Conservation (phyloP, 2,797 vertebrate species). For the Sebastiscus albofasciatus region DNA sequence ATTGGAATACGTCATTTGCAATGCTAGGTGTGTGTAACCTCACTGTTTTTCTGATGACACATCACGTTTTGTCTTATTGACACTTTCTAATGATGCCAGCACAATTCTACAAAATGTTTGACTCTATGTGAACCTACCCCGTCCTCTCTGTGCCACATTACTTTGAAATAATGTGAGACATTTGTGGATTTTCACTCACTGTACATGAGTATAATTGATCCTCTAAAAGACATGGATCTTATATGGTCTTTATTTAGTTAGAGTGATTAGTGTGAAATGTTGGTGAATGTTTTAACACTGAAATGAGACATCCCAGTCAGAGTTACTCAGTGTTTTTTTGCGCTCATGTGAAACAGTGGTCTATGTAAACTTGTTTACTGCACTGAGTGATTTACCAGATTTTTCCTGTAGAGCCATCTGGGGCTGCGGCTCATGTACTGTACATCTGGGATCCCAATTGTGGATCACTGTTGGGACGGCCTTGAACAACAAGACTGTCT, state of each 20-base stretch:
- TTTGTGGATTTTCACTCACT: neutral
- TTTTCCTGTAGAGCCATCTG: constrained; percentile 60
- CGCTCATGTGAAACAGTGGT: constrained; percentile 5
- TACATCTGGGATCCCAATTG: constrained; percentile 63
- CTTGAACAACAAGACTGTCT: constrained; percentile 8
- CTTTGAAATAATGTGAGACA: neutral
- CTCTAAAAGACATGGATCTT: neutral
- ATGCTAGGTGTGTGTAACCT: neutral
- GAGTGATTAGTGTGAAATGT: neutral
- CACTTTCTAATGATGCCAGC: neutral
- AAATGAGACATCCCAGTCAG: neutral
- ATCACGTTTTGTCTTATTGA: neutral
- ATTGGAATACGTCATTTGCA: neutral
- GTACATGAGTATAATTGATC: neutral
- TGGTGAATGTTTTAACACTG: neutral
- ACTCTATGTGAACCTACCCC: neutral
- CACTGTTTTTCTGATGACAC: neutral
- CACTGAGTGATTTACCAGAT: constrained; percentile 62
- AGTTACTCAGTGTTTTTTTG: neutral
- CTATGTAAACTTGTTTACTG: constrained; percentile 39
- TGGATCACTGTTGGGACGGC: constrained; percentile 12
- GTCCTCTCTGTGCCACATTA: neutral
- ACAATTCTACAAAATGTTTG: constrained; percentile 1
- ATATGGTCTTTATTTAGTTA: neutral
- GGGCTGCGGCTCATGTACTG: constrained; percentile 28